Evolutionary conservation across 1,140 invertebrate genomes (phyloP).

Genomic region (Parapsyche elsis): DNA sequence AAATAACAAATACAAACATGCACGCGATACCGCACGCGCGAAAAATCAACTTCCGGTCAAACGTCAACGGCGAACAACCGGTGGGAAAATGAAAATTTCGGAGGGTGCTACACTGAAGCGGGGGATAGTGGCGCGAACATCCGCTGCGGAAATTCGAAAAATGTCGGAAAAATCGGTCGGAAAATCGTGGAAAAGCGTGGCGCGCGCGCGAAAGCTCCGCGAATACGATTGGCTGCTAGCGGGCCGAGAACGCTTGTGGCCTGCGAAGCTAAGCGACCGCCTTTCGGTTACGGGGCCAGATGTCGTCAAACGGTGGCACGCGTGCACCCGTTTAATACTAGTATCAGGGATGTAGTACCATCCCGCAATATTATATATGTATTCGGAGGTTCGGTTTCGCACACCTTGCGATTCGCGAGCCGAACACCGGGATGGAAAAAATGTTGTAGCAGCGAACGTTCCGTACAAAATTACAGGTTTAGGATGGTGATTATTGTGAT

Average conservation of each 20-base stretch:
- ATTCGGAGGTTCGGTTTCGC: not conserved
- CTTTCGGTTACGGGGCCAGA: slow-evolving; percentile 1
- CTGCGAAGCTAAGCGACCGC: not conserved
- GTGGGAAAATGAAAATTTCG: no score
- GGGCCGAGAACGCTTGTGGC: slow-evolving; percentile 21
- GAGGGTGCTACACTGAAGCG: no score
- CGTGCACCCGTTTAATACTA: not conserved
- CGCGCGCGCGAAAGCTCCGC: slow-evolving; percentile 29
- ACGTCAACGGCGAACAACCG: no score
- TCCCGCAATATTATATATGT: not conserved
- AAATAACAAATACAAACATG: not conserved
- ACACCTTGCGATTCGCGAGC: not conserved
- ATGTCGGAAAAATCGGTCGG: not conserved
- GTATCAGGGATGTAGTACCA: no score
- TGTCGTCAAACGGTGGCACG: slow-evolving; percentile 1
- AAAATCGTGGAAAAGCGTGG: not conserved
- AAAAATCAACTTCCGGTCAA: not conserved
- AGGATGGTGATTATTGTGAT: no score
- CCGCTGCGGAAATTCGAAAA: slow-evolving; percentile 1
- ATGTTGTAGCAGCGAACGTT: no score
- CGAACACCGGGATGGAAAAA: not conserved
- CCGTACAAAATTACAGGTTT: no score
- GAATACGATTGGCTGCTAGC: not conserved
- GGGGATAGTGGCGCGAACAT: not conserved
- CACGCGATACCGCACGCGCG: not conserved